Base-by-base conservation (phyloP, 2,888 invertebrate species). In the Incurvaria masculella region DNA sequence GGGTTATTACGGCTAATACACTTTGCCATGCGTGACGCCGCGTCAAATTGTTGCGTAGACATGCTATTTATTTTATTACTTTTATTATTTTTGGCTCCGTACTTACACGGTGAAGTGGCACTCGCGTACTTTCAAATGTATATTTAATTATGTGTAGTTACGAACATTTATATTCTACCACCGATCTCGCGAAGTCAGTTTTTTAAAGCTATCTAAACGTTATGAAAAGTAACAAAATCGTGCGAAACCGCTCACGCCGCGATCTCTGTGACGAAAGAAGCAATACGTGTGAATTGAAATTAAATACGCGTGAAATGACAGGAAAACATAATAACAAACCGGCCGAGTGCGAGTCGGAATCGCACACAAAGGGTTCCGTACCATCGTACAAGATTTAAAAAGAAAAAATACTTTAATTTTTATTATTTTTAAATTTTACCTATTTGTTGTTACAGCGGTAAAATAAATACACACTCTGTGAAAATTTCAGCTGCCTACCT, bases 221-320 rank as follows among this genome's bases (percentile, higher is more conserved):
- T 23, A 23, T 23, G 14, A 33, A 33, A 33, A 33, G 11, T 4
- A 14, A n/a, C 33, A 11, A 3, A 33, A n/a, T n/a, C 33, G 33
- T 33, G 33, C 33, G 33, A 33, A 33, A 33, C 8, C 11, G 4
- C 14, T 6, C 8, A 6, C 33, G 8, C 14, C 33, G 33, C 33
- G 33, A 33, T 14, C 14, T 33, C 33, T 33, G 33, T 33, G 33
- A 33, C 33, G 33, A 33, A 33, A 6, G 33, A 11, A 33, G 33
- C 14, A 33, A 33, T 33, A 69, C 61, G 66, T 63, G 64, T 64
- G 66, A 71, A 72, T 72, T 68, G 71, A 70, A 62, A 64, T 63
- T 69, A 69, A 73, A 72, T 60, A 64, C 58, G 68, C 76, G 72
- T 76, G 75, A 76, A 76, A 76, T 75, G 69, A 74, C 69, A 64